These are phyloP conservation scores for Acrocephalus kingi DNA, from an alignment of 2,113 vertebrate genomes.

Conservation along the genomic window DNA sequence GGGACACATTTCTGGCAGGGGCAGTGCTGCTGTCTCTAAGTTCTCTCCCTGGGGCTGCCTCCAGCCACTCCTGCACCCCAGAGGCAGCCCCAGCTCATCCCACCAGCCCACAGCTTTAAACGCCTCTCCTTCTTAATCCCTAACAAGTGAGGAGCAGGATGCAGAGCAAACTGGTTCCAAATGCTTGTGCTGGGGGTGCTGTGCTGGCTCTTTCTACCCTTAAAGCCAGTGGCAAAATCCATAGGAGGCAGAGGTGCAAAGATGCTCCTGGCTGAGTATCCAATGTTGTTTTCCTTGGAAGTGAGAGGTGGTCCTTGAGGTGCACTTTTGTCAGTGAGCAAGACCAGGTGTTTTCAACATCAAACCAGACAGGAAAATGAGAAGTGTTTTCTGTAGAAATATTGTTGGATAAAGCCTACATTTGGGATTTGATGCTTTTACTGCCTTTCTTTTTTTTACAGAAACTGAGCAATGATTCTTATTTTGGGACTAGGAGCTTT, in stretches of 20 bases:
- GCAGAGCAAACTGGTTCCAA: not conserved
- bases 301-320: not conserved
- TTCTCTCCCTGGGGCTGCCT: not conserved
- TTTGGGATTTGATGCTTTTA: slow-evolving; percentile 3
- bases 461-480: not conserved
- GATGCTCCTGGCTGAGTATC: not conserved
- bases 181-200: not conserved
- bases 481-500: not conserved
- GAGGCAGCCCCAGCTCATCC: not conserved
- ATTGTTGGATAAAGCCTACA: not conserved
- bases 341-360: slow-evolving; percentile 2
- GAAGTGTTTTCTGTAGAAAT: not conserved
- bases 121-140: not conserved
- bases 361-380: not conserved
- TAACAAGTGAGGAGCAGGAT: not conserved
- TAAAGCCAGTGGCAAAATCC: not conserved
- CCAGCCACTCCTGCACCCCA: not conserved
- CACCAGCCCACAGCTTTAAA: not conserved
- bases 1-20: not conserved
- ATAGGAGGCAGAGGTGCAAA: not conserved
- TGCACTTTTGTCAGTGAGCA: not conserved
- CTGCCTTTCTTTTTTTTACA: not conserved
- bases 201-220: not conserved
- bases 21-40: not conserved
- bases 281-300: not conserved